Conservation (phyloP, 2,113 vertebrate species). For the Bothrops jararaca region DNA sequence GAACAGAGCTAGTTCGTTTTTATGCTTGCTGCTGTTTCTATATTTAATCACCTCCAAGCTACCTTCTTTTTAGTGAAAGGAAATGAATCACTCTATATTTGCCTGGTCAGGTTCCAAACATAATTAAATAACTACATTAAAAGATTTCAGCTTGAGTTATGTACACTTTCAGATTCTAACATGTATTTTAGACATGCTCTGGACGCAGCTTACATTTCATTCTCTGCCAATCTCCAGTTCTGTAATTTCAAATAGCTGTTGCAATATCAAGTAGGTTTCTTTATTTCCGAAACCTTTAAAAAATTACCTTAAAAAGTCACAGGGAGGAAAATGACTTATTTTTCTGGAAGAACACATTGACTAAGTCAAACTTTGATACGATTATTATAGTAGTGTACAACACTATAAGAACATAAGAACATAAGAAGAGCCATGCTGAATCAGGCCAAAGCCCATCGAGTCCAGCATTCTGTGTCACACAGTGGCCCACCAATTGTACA, state of each 20-base stretch:
- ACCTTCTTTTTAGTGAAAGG: constrained; percentile 36
- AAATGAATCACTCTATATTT: constrained; percentile 31
- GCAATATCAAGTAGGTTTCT: constrained; percentile 28
- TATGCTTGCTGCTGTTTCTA: constrained; percentile 1
- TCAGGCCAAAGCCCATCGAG: no score
- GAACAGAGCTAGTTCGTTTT: constrained; percentile 9
- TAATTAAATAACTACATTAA: constrained; percentile 52
- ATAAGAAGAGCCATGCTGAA: no score
- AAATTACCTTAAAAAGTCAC: constrained; percentile 37
- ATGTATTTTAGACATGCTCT: constrained; percentile 54
- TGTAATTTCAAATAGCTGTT: constrained; percentile 44
- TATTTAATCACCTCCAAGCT: constrained; percentile 14
- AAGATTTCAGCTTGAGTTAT: constrained; percentile 31
- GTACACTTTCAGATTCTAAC: constrained; percentile 48
- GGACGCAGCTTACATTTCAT: constrained; percentile 31
- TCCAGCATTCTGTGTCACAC: no score
- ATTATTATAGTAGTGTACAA: not conserved
- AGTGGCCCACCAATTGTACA: no score
- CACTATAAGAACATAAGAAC: no score
- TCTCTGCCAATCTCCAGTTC: constrained; percentile 44
- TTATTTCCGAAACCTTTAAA: not conserved
- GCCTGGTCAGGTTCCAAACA: constrained; percentile 40
- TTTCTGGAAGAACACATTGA: not conserved
- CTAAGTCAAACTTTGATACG: not conserved
- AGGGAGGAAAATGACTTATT: not conserved